Evolutionary conservation across 2,888 invertebrate genomes (phyloP).

Genomic region (Zygaena filipendulae): DNA sequence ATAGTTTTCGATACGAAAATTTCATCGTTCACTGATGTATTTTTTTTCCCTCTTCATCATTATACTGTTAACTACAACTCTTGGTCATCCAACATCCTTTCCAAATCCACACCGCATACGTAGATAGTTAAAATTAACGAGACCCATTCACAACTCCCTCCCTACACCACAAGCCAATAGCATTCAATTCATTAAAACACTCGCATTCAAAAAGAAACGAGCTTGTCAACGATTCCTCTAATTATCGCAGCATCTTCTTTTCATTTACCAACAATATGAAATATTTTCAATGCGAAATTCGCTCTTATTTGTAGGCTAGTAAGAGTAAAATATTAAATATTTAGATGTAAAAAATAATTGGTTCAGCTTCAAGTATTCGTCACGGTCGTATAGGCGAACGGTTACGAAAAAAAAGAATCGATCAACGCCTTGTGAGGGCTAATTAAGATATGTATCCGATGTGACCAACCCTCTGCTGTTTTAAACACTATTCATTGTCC

Average conservation of each 20-base stretch:
- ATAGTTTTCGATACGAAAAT: no score
- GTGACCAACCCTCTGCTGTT: slow-evolving; percentile 49
- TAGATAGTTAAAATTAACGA: slow-evolving; percentile 21
- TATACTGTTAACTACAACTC: no score
- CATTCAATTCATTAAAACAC: slow-evolving; percentile 17
- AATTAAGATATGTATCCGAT: slow-evolving; percentile 67
- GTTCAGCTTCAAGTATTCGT: slow-evolving; percentile 46
- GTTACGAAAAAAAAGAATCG: slow-evolving; percentile 42
- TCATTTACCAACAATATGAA: slow-evolving; percentile 15
- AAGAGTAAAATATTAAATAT: no score
- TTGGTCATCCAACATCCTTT: no score
- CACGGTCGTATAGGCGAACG: slow-evolving; percentile 37
- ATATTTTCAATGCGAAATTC: no score
- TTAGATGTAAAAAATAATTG: no score
- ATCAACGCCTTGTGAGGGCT: slow-evolving; percentile 60
- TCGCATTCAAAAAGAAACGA: slow-evolving; percentile 18
- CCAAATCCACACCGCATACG: no score
- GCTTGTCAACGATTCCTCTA: slow-evolving; percentile 35
- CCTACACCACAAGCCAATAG: slow-evolving; percentile 20
- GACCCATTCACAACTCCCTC: slow-evolving; percentile 25
- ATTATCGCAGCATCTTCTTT: slow-evolving; percentile 30
- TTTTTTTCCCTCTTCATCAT: no score
- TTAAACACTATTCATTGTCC: slow-evolving; percentile 43
- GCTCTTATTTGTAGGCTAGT: no score
- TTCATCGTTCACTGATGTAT: no score